Conservation (phyloP, 2,113 vertebrate genomes). For the Bettongia penicillata region DNA sequence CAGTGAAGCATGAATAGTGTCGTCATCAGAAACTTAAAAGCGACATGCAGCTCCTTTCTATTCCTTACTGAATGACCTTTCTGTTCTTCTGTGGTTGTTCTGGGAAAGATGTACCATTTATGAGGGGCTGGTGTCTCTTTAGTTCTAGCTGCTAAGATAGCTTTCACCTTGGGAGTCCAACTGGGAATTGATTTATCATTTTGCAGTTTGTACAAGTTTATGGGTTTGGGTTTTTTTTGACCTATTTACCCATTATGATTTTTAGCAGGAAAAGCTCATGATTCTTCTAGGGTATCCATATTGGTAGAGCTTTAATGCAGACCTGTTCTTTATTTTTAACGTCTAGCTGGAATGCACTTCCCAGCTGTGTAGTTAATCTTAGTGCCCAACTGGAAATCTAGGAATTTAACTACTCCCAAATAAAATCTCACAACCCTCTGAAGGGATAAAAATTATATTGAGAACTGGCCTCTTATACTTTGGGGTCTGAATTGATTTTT, state of each 20-base stretch:
- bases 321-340: conserved; percentile 46
- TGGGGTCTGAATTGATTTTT: conserved; percentile 30
- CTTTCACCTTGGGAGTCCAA: conserved; percentile 12
- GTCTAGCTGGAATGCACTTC: conserved; percentile 47
- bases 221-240: conserved; percentile 34
- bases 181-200: conserved; percentile 57
- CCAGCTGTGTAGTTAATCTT: conserved; percentile 53
- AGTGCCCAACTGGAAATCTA: conserved; percentile 53
- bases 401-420: conserved; percentile 31
- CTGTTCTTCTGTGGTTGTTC: not conserved
- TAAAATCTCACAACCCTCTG: conserved; percentile 25
- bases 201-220: conserved; percentile 53
- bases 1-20: conserved; percentile 29
- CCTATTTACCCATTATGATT: conserved; percentile 45
- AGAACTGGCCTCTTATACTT: not conserved
- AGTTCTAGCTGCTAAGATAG: conserved; percentile 51
- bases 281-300: conserved; percentile 12
- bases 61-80: not conserved
- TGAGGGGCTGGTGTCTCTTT: conserved; percentile 50
- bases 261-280: conserved; percentile 43
- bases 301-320: conserved; percentile 46
- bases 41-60: not conserved
- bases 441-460: conserved; percentile 24
- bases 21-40: conserved; percentile 26
- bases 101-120: conserved; percentile 22